Conservation (phyloP, 2,113 vertebrate genomes). For the Planiliza haematocheilus region DNA sequence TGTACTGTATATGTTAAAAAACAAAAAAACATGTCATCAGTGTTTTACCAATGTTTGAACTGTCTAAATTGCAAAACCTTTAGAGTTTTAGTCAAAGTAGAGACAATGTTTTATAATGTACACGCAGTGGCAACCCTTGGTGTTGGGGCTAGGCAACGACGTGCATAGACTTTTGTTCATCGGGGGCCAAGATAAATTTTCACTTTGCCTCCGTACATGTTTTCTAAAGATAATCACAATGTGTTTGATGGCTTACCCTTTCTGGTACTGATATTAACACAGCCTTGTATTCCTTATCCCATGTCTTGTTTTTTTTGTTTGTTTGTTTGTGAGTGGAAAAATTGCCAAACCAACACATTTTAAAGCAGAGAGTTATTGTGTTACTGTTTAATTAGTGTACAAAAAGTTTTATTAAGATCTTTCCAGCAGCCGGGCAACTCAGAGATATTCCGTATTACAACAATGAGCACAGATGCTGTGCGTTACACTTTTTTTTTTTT, state of each 20-base stretch:
- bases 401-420: slow-evolving; percentile 59
- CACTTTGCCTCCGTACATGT: no score
- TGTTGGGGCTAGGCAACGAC: no score
- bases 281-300: slow-evolving; percentile 16
- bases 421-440: slow-evolving; percentile 38
- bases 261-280: slow-evolving; percentile 30
- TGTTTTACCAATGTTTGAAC: slow-evolving; percentile 8
- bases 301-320: slow-evolving; percentile 42
- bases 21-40: neutral
- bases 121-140: no score
- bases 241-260: neutral
- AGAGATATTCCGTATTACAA: slow-evolving; percentile 54
- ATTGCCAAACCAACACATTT: slow-evolving; percentile 61
- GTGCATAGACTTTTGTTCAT: no score
- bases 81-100: slow-evolving; percentile 8
- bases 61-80: neutral
- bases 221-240: no score
- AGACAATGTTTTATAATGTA: slow-evolving; percentile 22
- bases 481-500: slow-evolving; percentile 61
- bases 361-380: slow-evolving; percentile 54
- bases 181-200: no score
- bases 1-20: neutral
- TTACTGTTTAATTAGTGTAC: slow-evolving; percentile 69
- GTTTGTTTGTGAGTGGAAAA: slow-evolving; percentile 49
- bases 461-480: slow-evolving; percentile 66